phyloP scores from a whole-genome alignment of 2,113 vertebrate species.

The Microcebus murinus region DNA sequence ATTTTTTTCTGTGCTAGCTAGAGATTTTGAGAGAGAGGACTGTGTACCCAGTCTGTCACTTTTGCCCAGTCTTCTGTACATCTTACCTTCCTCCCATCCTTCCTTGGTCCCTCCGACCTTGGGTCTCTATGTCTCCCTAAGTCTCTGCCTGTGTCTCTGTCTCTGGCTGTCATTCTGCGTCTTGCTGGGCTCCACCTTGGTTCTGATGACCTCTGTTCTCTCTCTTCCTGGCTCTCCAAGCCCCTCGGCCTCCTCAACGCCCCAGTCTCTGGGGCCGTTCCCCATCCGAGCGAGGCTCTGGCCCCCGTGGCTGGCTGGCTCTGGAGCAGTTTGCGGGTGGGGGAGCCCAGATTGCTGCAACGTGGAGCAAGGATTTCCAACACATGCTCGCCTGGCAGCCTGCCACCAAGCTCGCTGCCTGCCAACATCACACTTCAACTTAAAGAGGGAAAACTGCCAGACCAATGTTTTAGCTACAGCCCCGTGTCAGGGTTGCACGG shows the following conservation, averaged over 20 bases:
- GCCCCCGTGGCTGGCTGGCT: slow-evolving; percentile 74
- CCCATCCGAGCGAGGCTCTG: slow-evolving; percentile 50
- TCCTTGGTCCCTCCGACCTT: background rate
- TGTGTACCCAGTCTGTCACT: background rate
- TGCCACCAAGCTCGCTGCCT: slow-evolving; percentile 84
- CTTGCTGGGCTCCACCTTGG: background rate
- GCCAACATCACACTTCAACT: slow-evolving; percentile 90
- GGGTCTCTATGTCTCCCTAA: background rate
- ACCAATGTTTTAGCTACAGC: slow-evolving; percentile 90
- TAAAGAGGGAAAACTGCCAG: slow-evolving; percentile 91
- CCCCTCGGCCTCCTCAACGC: background rate
- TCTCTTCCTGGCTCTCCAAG: background rate
- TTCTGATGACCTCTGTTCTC: background rate
- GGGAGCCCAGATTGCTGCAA: slow-evolving; percentile 86
- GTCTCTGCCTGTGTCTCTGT: background rate
- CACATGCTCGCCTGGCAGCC: slow-evolving; percentile 89
- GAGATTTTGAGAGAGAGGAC: background rate
- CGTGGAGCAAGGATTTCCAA: slow-evolving; percentile 87
- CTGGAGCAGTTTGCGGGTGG: slow-evolving; percentile 79
- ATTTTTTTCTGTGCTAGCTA: background rate
- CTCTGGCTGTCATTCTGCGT: background rate
- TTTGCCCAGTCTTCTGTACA: background rate
- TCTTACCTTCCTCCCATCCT: background rate
- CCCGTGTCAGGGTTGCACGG: slow-evolving; percentile 87
- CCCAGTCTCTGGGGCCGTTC: slow-evolving; percentile 32